A percentile compares a stretch with the other conserved stretches of the same genome.
Evolutionary conservation across 1,140 invertebrate genomes (phyloP).

Genomic region (Ladona fulva): DNA sequence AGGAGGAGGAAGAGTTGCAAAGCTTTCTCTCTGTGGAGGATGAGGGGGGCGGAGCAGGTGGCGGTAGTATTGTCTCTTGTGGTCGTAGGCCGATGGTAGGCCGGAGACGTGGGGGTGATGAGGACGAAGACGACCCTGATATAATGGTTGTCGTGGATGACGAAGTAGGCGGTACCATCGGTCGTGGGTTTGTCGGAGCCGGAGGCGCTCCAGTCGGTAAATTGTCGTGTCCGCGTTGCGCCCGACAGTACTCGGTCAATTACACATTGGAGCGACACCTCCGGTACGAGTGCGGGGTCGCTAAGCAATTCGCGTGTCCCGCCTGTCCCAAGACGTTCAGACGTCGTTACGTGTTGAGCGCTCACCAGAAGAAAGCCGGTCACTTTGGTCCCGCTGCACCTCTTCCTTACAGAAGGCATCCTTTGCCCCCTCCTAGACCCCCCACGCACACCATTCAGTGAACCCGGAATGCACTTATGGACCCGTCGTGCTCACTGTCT

Average conservation of each 20-base stretch:
- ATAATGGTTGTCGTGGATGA: neutral
- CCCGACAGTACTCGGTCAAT: conserved; percentile 35
- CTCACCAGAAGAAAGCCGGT: neutral
- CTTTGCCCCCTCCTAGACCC: neutral
- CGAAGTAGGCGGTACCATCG: neutral
- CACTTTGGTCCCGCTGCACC: neutral
- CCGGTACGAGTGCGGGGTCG: conserved; percentile 36
- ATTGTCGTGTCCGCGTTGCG: conserved; percentile 32
- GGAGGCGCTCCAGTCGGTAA: neutral
- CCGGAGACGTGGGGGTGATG: neutral
- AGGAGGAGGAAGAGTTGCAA: conserved; percentile 7
- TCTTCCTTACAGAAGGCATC: neutral
- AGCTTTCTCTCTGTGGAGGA: conserved; percentile 3
- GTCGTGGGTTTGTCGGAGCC: neutral
- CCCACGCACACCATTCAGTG: conserved; percentile 1
- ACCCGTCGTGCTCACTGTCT: too few relatives aligned
- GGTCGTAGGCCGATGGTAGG: conserved; percentile 1
- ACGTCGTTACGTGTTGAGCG: neutral
- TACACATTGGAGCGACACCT: conserved; percentile 37
- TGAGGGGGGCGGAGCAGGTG: neutral
- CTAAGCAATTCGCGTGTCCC: conserved; percentile 34
- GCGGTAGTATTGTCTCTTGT: neutral
- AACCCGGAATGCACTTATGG: neutral
- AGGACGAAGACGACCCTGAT: neutral
- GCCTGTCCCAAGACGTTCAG: conserved; percentile 6